Percentiles rank a stretch among this genome's conserved stretches.
Conservation (phyloP, 2,888 invertebrate genomes). For the Campopleginae sp. region DNA sequence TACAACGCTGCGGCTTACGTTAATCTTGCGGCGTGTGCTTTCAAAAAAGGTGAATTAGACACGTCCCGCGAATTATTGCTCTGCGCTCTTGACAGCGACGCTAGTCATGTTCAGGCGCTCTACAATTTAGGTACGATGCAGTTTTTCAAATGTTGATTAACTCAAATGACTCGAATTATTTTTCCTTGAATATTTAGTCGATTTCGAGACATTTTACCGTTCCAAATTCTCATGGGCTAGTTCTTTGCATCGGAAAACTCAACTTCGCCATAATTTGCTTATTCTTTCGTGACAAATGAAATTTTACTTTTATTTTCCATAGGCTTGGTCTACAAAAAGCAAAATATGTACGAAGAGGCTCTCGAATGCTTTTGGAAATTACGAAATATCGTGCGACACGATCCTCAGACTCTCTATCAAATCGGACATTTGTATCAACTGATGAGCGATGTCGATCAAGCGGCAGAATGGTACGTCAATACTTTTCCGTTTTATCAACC, state of each 20-base stretch:
- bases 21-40: constrained; percentile 93
- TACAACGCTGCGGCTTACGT: constrained; percentile 93
- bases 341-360: constrained; percentile 90
- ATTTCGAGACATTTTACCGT: background rate
- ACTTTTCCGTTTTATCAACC: background rate
- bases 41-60: constrained; percentile 88
- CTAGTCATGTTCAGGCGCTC: constrained; percentile 93
- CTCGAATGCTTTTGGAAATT: constrained; percentile 92
- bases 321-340: constrained; percentile 90
- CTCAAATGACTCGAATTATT: background rate
- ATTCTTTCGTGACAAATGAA: background rate
- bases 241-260: background rate
- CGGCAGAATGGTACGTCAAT: constrained; percentile 86
- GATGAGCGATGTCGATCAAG: constrained; percentile 87
- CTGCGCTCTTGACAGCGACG: constrained; percentile 91
- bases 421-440: constrained; percentile 91
- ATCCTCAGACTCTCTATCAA: constrained; percentile 91
- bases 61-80: constrained; percentile 90
- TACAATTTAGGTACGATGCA: constrained; percentile 89
- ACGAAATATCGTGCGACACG: constrained; percentile 88
- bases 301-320: background rate
- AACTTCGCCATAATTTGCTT: background rate
- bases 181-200: background rate
- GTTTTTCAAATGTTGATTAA: background rate
- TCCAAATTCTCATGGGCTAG: too few relatives aligned